phyloP scores from a whole-genome alignment of 2,113 vertebrate species.

The Carlito syrichta region DNA sequence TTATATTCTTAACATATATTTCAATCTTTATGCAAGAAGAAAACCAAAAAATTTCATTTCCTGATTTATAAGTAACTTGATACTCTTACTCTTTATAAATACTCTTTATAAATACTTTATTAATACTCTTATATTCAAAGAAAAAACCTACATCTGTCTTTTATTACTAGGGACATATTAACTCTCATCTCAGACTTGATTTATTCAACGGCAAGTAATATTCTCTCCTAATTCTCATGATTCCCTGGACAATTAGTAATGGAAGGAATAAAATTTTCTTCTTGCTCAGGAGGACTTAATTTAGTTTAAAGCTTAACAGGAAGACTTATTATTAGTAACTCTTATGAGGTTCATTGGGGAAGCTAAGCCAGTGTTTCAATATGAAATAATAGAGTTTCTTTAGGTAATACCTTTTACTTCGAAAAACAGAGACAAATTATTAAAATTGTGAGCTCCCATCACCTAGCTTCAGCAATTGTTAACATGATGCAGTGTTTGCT shows the following conservation, averaged over 20 bases:
- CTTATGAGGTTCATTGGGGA: background rate
- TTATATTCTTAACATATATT: background rate
- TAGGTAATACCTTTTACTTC: background rate
- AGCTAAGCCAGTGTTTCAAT: background rate
- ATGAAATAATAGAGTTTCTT: background rate
- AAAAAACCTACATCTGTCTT: background rate
- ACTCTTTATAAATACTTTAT: too few species aligned
- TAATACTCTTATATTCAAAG: too few species aligned
- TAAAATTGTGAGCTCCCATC: background rate
- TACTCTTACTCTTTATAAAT: too few species aligned
- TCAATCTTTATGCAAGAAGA: background rate
- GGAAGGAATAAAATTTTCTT: background rate
- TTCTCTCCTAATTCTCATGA: background rate
- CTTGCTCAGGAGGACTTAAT: background rate
- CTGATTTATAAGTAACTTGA: background rate
- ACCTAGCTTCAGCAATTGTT: background rate
- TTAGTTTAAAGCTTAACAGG: constrained; percentile 6
- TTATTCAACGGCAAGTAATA: background rate
- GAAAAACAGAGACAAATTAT: background rate
- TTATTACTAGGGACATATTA: background rate
- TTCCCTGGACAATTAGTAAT: constrained; percentile 12
- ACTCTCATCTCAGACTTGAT: background rate
- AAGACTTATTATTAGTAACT: constrained; percentile 8
- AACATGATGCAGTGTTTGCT: background rate
- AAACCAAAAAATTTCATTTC: background rate